Conservation (phyloP, 2,797 vertebrate genomes). For the Notoglanidium macrostoma region DNA sequence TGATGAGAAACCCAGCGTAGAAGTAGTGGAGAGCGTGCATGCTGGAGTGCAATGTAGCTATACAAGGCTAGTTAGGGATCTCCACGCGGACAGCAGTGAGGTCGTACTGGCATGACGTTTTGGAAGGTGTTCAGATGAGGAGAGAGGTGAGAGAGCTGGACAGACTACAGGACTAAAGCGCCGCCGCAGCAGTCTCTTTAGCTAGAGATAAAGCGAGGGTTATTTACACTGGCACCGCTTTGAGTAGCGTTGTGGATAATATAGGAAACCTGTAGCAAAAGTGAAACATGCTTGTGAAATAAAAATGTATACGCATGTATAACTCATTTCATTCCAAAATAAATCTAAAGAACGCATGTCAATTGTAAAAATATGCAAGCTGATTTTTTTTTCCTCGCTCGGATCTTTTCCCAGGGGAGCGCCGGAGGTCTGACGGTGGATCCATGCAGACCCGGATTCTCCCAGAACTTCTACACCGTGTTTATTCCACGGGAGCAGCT, state of each 20-base stretch:
- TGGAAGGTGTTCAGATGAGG: neutral
- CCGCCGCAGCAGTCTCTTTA: neutral
- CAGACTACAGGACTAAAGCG: neutral
- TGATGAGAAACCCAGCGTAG: neutral
- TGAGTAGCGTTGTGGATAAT: neutral
- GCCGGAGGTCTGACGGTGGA: conserved; percentile 79
- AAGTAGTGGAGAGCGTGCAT: neutral
- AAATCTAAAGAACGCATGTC: neutral
- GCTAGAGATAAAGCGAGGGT: no score
- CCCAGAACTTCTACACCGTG: conserved; percentile 89
- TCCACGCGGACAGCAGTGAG: neutral
- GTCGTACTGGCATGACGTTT: neutral
- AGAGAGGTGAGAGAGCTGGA: neutral
- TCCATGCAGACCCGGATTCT: conserved; percentile 90
- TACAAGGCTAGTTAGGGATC: neutral
- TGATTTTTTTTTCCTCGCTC: neutral
- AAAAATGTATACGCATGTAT: neutral
- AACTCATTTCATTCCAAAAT: neutral
- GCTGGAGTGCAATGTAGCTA: neutral
- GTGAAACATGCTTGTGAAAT: neutral
- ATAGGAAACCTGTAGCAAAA: neutral
- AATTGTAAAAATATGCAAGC: neutral
- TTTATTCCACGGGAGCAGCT: conserved; percentile 86
- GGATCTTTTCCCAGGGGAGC: conserved; percentile 71
- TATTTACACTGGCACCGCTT: neutral